Percentiles rank a stretch among this genome's conserved stretches.
Conservation (phyloP, 2,113 vertebrate species). For the Motacilla alba region DNA sequence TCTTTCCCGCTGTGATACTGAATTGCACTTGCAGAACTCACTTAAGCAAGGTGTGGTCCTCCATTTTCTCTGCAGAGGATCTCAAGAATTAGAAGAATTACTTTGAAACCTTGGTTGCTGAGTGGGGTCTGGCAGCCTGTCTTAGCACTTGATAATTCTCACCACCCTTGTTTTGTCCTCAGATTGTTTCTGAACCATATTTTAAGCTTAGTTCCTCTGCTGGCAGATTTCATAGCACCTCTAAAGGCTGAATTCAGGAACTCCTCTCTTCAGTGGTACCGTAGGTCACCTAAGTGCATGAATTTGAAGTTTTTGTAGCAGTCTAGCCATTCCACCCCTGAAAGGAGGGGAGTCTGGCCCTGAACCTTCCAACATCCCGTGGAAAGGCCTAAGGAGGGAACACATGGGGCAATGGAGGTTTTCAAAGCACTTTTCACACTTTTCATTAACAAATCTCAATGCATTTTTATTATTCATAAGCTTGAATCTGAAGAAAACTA, state of each 20-base stretch:
- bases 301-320: not conserved
- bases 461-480: not conserved
- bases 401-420: not conserved
- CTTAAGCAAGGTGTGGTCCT: not conserved
- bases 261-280: rapidly evolving
- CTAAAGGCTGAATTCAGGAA: not conserved
- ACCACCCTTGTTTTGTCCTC: not conserved
- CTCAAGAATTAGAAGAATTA: not conserved
- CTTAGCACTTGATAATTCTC: not conserved
- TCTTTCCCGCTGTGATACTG: not conserved
- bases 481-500: not conserved
- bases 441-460: not conserved
- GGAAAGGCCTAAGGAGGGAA: not conserved
- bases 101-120: not conserved
- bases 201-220: not conserved
- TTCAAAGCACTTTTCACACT: not conserved
- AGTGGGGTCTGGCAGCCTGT: not conserved
- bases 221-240: not conserved
- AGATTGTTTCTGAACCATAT: not conserved
- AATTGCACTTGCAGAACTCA: not conserved
- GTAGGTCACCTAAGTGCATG: rapidly evolving
- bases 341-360: not conserved
- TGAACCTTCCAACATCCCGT: not conserved
- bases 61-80: not conserved
- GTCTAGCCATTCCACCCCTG: not conserved